A percentile compares a stretch with the other conserved stretches of the same genome.
Conservation (phyloP, 2,113 vertebrate species). For the Passer domesticus region DNA sequence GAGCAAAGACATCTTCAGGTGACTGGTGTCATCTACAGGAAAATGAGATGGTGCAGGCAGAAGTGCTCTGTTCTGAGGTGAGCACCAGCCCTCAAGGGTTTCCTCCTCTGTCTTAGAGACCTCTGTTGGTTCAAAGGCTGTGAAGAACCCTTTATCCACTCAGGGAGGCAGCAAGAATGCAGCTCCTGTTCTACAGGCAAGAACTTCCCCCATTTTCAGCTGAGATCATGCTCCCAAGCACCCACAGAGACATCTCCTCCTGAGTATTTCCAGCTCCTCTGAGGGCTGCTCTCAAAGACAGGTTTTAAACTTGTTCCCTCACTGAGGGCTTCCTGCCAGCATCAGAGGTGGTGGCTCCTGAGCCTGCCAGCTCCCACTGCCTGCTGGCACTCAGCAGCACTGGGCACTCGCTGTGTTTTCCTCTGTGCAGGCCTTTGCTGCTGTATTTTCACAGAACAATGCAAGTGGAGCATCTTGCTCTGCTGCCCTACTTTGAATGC, state of each 20-base stretch:
- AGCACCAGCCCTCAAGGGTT: not conserved
- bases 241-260: not conserved
- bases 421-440: not conserved
- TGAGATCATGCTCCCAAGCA: not conserved
- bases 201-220: not conserved
- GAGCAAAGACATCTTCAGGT: not conserved
- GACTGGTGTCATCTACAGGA: not conserved
- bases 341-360: not conserved
- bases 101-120: not conserved
- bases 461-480: not conserved
- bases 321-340: not conserved
- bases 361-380: not conserved
- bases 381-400: not conserved
- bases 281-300: not conserved
- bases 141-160: not conserved
- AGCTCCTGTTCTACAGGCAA: not conserved
- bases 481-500: not conserved
- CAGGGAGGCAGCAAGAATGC: not conserved
- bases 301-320: not conserved
- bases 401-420: accelerated
- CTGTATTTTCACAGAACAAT: not conserved
- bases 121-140: not conserved
- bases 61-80: not conserved
- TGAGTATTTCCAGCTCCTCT: not conserved
- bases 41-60: not conserved